Conservation (phyloP, 2,797 vertebrate genomes). For the Tenualosa ilisha region DNA sequence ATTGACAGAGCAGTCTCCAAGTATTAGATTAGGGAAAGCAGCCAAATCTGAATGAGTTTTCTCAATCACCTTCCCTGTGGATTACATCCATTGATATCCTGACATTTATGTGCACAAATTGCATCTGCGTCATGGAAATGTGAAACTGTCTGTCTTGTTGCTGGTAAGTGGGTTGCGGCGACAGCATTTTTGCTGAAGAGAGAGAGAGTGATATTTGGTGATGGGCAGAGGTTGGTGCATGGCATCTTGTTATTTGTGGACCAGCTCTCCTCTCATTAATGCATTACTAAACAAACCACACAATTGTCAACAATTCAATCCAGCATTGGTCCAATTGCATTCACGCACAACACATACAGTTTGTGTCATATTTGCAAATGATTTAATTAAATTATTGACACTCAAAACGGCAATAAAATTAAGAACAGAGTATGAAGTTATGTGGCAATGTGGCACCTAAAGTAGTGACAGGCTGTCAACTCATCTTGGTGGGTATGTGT, state of each 20-base stretch:
- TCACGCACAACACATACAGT: background rate
- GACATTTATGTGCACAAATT: constrained; percentile 69
- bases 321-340: background rate
- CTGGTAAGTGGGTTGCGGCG: constrained; percentile 33
- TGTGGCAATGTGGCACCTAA: background rate
- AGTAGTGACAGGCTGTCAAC: background rate
- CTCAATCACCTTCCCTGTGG: constrained; percentile 59
- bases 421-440: background rate
- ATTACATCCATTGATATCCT: constrained; percentile 74
- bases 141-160: constrained; percentile 43
- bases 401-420: background rate
- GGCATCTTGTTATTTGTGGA: background rate
- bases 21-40: constrained; percentile 55
- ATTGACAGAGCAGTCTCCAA: constrained; percentile 46
- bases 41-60: constrained; percentile 53
- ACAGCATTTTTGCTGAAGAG: background rate
- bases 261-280: background rate
- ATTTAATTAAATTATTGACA: background rate
- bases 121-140: constrained; percentile 47
- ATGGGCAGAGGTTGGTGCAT: background rate
- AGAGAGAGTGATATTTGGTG: background rate
- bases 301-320: background rate
- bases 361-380: background rate
- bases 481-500: background rate
- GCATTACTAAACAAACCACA: background rate